phyloP scores from a whole-genome alignment of 2,797 vertebrate genomes.

The Pangasius djambal region DNA sequence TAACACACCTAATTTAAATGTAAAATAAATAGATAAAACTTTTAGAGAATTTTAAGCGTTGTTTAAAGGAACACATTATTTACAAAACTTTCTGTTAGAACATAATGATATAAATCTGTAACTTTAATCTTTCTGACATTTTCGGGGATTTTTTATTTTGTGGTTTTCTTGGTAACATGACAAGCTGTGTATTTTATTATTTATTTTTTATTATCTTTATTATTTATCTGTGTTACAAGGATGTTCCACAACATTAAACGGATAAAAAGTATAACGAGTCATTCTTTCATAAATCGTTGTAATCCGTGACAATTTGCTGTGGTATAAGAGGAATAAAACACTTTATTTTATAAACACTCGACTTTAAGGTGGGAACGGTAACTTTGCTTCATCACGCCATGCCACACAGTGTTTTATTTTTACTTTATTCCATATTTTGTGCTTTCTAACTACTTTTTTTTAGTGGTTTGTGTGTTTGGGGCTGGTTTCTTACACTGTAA shows the following conservation, averaged over 20 bases:
- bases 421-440: background rate
- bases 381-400: background rate
- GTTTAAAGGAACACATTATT: background rate
- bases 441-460: background rate
- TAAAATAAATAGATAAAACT: background rate
- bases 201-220: background rate
- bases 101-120: background rate
- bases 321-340: background rate
- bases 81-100: background rate
- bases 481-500: background rate
- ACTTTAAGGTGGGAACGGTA: background rate
- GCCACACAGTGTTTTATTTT: background rate
- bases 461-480: background rate
- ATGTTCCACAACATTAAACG: background rate
- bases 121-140: background rate
- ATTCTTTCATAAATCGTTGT: background rate
- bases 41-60: background rate
- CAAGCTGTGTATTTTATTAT: background rate
- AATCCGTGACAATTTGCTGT: background rate
- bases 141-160: background rate
- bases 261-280: background rate
- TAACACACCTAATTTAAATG: too few species aligned
- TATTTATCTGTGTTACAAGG: too few species aligned
- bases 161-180: background rate
- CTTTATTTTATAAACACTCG: too few species aligned